Evolutionary conservation across 2,888 invertebrate genomes (phyloP).

Genomic region (Agrypnus murinus): DNA sequence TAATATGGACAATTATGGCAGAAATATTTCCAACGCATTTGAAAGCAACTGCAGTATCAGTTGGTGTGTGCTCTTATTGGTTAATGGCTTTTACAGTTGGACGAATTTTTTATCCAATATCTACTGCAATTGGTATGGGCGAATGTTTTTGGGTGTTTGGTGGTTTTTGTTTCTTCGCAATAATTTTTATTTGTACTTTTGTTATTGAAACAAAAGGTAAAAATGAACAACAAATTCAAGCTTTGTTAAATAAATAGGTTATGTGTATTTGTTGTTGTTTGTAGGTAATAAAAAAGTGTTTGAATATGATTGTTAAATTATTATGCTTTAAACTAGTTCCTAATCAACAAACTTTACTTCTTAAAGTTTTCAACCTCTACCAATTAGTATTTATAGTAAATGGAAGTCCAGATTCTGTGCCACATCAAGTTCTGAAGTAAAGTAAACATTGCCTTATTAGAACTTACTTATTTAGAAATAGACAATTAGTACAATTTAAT

Average conservation of each 20-base stretch:
- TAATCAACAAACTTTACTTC: no score
- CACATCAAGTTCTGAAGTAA: no score
- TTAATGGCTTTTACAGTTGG: slow-evolving; percentile 79
- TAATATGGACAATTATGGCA: slow-evolving; percentile 88
- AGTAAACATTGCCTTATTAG: no score
- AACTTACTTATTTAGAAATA: no score
- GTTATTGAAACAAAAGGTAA: slow-evolving; percentile 95
- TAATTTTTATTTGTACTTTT: slow-evolving; percentile 84
- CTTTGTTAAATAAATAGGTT: slow-evolving; percentile 75
- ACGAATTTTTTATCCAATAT: neutral
- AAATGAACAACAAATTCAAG: slow-evolving; percentile 87
- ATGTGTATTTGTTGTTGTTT: no score
- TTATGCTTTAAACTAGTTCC: no score
- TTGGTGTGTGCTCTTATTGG: slow-evolving; percentile 86
- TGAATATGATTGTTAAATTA: no score
- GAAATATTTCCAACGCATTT: slow-evolving; percentile 87
- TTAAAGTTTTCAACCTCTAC: no score
- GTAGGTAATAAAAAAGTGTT: no score
- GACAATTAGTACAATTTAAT: no score
- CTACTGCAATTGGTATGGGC: slow-evolving; percentile 73
- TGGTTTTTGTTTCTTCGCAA: slow-evolving; percentile 74
- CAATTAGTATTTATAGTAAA: no score
- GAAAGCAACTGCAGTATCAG: slow-evolving; percentile 81
- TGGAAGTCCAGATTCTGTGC: no score
- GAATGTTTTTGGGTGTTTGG: slow-evolving; percentile 84